Evolutionary conservation across 35 echinoderm and acorn worm genomes (phyloP).

Genomic region (Eucidaris tribuloides): DNA sequence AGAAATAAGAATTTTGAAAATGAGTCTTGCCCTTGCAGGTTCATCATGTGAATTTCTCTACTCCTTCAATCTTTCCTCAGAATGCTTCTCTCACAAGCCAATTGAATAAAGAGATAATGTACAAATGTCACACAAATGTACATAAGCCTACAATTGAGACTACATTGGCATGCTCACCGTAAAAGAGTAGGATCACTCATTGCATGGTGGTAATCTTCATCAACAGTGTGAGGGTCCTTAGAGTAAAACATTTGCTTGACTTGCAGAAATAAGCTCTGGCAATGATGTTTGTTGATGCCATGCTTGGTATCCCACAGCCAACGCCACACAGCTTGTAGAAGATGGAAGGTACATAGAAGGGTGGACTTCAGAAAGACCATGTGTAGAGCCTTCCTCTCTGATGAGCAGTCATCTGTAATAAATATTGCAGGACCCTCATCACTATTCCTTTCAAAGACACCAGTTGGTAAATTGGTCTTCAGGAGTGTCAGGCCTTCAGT

Average conservation of each 20-base stretch:
- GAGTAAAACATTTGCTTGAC: conserved; percentile 19
- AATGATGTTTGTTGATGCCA: background rate
- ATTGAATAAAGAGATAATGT: background rate
- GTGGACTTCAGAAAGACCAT: background rate
- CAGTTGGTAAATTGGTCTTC: background rate
- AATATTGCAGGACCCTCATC: conserved; percentile 14
- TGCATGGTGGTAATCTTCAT: background rate
- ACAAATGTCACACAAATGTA: background rate
- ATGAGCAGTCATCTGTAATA: conserved; percentile 8
- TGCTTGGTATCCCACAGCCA: conserved; percentile 8
- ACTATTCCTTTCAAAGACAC: background rate
- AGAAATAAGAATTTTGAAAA: background rate
- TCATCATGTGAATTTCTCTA: background rate
- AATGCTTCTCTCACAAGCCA: background rate
- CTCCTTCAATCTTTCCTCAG: background rate
- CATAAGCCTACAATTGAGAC: background rate
- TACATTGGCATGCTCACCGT: background rate
- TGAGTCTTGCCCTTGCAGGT: background rate
- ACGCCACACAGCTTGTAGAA: background rate
- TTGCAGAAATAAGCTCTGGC: background rate
- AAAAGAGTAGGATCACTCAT: background rate
- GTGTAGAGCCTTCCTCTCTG: conserved; percentile 17
- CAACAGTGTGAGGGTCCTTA: background rate
- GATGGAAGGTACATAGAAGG: background rate
- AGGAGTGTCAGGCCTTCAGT: conserved; percentile 27